Base-by-base conservation (phyloP, 2,113 vertebrate genomes). In the Proteles cristata region DNA sequence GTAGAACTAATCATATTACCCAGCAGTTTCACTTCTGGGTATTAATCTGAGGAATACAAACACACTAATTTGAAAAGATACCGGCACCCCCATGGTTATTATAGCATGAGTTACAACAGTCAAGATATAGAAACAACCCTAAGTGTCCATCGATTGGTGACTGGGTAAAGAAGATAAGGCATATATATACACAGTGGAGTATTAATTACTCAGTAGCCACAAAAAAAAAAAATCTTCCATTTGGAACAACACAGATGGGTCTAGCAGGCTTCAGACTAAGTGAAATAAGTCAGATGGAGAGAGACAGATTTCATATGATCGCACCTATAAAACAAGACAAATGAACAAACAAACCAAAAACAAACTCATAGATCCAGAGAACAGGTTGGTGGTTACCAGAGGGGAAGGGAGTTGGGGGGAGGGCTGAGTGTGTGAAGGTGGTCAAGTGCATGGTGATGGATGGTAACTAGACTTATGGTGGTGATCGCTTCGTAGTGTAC, bases 381-480 rank as follows among this genome's bases (percentile, higher is more conserved):
- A 26, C 25, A 16, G 31, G 11, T 53, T 21, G 31, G 48, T 31
- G 10, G 10, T 79, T 53, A n/a, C 76, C 76, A 53, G 48, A 53
- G 45, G 9, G 21, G 71, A 10, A 43, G 21, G 43, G 74, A 9
- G 43, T 4, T 31, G 15, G 14, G 74, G 17, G 76, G 25, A 77
- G 48, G 48, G 76, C 48, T 11, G 48, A 19, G 5, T 5, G 76
- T 9, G 16, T 3, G 9, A 5, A 33, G 45, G 76, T 9, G 4
- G 8, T 33, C 8, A 50, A 4, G 8, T 2, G 48, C 28, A 11
- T 2, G 4, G 48, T 1, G 45, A n/a, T 11, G 48, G 28, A 1
- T 19, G 31, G 48, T 79, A 33, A 53, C 74, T 6, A n/a, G 76
- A 31, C 76, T 79, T 33, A 11, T 4, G 12, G 28, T n/a, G 48